Evolutionary conservation across 1,140 invertebrate genomes (phyloP).

Genomic region (Atopsyche davidsoni): DNA sequence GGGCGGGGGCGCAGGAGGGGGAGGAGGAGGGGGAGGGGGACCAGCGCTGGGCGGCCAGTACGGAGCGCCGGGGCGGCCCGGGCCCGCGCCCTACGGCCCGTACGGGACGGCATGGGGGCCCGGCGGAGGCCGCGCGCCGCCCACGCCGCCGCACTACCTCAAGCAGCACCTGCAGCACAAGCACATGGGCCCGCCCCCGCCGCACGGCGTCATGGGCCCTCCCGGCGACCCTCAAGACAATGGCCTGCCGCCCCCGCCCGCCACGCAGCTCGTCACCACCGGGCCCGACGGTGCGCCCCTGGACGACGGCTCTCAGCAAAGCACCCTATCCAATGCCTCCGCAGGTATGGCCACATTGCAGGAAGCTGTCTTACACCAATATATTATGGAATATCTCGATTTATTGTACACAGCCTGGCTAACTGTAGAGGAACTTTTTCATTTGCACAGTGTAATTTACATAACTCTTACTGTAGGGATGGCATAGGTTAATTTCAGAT

Average conservation of each 20-base stretch:
- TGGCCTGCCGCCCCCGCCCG: slow-evolving; percentile 56
- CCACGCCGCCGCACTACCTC: slow-evolving; percentile 53
- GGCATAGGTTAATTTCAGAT: too few relatives aligned
- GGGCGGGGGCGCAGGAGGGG: slow-evolving; percentile 31
- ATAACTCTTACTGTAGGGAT: too few relatives aligned
- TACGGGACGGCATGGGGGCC: slow-evolving; percentile 22
- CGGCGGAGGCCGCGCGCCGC: slow-evolving; percentile 35
- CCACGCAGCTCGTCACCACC: slow-evolving; percentile 79
- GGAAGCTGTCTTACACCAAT: too few relatives aligned
- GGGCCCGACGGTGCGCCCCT: slow-evolving; percentile 80
- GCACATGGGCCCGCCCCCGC: slow-evolving; percentile 50
- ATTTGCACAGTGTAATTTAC: too few relatives aligned
- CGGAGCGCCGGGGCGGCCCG: slow-evolving; percentile 36
- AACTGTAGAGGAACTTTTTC: too few relatives aligned
- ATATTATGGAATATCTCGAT: too few relatives aligned
- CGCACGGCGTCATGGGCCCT: slow-evolving; percentile 53
- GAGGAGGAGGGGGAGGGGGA: slow-evolving; percentile 28
- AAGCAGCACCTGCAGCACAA: slow-evolving; percentile 65
- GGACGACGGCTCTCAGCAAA: slow-evolving; percentile 87
- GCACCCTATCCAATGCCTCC: slow-evolving; percentile 83
- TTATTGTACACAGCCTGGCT: too few relatives aligned
- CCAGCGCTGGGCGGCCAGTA: slow-evolving; percentile 35
- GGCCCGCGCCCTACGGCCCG: slow-evolving; percentile 27
- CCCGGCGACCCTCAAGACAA: slow-evolving; percentile 53
- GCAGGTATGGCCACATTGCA: slow-evolving; percentile 53